Evolutionary conservation across 2,113 vertebrate species (phyloP).

Genomic region (Nicator chloris): DNA sequence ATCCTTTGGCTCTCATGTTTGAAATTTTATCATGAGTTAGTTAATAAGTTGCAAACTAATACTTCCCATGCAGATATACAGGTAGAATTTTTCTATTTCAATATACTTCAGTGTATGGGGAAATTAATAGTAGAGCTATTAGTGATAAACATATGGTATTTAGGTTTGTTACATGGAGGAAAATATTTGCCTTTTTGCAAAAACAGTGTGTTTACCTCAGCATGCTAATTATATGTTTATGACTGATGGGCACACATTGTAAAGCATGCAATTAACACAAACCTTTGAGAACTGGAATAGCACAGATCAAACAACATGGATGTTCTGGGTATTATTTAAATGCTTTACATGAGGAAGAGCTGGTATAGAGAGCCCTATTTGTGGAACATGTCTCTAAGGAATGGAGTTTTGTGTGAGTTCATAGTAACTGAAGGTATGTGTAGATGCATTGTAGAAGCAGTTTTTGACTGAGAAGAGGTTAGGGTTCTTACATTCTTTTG

Average conservation of each 20-base stretch:
- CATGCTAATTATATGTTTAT: neutral
- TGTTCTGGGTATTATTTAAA: neutral
- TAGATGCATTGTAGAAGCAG: neutral
- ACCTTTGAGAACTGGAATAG: neutral
- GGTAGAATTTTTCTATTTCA: neutral
- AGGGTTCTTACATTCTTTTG: neutral
- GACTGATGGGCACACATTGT: neutral
- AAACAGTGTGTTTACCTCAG: neutral
- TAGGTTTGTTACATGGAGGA: neutral
- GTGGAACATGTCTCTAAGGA: neutral
- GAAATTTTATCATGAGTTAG: neutral
- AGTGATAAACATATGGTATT: neutral
- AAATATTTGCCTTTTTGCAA: neutral
- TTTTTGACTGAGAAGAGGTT: neutral
- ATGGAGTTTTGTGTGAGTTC: neutral
- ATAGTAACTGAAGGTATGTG: fast-evolving
- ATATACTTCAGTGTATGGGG: neutral
- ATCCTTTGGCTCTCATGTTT: neutral
- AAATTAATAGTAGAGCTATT: neutral
- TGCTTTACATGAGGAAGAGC: neutral
- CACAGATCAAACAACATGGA: neutral
- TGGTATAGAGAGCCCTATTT: neutral
- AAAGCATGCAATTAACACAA: neutral
- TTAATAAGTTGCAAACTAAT: neutral
- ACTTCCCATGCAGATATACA: neutral